Evolutionary conservation across 2,797 vertebrate genomes (phyloP), one percentile per base, ranked within the genome.

Genomic region (Peromyscus nudipes): DNA sequence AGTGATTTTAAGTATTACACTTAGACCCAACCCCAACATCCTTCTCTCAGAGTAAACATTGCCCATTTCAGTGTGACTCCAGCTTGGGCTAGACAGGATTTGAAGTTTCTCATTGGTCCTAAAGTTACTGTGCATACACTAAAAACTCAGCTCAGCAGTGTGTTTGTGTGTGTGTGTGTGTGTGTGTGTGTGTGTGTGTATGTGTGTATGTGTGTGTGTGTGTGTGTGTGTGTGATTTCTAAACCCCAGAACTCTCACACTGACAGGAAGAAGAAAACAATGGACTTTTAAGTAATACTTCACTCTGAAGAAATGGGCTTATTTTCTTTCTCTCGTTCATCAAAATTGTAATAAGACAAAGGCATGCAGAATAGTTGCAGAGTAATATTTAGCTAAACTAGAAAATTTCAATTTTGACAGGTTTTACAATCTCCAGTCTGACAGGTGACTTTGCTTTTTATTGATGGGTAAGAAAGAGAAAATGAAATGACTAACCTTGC

Each of bases 1-100:
- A 96, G 96, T 94, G 84, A 96, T 96, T 97, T 98, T 96, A 97
- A 97, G 98, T 98, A 97, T 98, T 98, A 98, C n/a, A 96, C 52
- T 83, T 82, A 96, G 25, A 96, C 86, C 84, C 97, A 93, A 25
- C 67, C 86, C 86, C 97, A 93, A 25, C 67, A 65, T 85, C 93
- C 93, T 96, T 96, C 31, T 95, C 64, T 82, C 16, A 52, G 46
- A 90, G 34, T 62, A 96, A 98, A 95, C 92, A 75, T 17, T 96
- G 95, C 96, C 97, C 95, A 43, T 92, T 96, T 94, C 84, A 67
- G 94, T 92, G 94, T 60, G 85, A 88, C 95, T 97, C 95, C 96
- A 49, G 92, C 82, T 95, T 91, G 40, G 96, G 86, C 91, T 67
- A 94, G 83, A 92, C 95, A 95, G 92, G 92, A 96, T 52, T 1